Percentiles rank a stretch among this genome's conserved stretches.
Conservation (phyloP, 2,888 invertebrate species). For the Esperia sulphurella region DNA sequence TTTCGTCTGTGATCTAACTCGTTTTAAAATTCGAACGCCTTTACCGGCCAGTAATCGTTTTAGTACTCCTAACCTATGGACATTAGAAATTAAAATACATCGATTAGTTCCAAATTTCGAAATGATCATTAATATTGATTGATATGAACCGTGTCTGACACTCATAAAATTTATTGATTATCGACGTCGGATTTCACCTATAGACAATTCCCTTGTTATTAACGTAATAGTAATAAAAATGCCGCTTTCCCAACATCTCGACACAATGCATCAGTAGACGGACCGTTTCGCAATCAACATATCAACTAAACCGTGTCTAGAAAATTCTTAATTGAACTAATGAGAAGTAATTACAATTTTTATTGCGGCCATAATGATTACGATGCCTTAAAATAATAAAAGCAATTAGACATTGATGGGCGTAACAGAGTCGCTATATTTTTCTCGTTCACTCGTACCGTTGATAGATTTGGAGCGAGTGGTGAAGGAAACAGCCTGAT, state of each 20-base stretch:
- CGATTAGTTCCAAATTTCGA: conserved; percentile 72
- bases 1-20: background rate
- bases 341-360: conserved; percentile 80
- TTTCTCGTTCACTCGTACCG: conserved; percentile 48
- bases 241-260: conserved; percentile 48
- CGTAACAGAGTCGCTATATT: conserved; percentile 54
- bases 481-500: conserved; percentile 47
- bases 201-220: conserved; percentile 52
- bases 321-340: conserved; percentile 79
- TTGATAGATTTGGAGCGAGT: conserved; percentile 31
- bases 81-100: conserved; percentile 62
- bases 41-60: conserved; percentile 8
- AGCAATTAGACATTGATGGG: conserved; percentile 78
- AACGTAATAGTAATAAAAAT: conserved; percentile 51
- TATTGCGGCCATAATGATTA: conserved; percentile 78
- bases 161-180: conserved; percentile 65
- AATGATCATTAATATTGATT: conserved; percentile 70
- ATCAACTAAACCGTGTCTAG: conserved; percentile 75
- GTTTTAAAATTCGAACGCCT: conserved; percentile 2
- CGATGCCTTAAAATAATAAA: conserved; percentile 80
- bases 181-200: conserved; percentile 54
- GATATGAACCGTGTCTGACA: conserved; percentile 70
- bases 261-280: conserved; percentile 52
- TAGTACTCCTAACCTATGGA: conserved; percentile 51
- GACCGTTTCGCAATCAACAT: conserved; percentile 69